Percentiles rank a stretch among this genome's conserved stretches.
phyloP scores from a whole-genome alignment of 2,888 invertebrate genomes.

The Conomelus anceps region DNA sequence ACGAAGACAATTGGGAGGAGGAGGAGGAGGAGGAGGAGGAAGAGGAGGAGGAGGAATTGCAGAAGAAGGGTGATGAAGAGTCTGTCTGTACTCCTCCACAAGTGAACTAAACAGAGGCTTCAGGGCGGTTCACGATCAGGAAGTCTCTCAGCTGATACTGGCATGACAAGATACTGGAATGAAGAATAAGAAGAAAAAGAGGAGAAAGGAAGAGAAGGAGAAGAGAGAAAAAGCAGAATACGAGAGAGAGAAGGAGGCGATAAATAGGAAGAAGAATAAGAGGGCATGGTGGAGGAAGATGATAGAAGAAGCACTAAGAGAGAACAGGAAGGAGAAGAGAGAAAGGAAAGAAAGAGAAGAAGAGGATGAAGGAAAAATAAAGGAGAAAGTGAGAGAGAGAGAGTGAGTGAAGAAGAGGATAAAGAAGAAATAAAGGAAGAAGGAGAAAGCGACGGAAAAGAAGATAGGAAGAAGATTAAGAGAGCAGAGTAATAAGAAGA shows the following conservation, averaged over 20 bases:
- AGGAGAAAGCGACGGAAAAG: slow-evolving; percentile 31
- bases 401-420: slow-evolving; percentile 15
- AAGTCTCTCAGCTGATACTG: not conserved
- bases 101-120: slow-evolving; percentile 23
- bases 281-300: slow-evolving; percentile 32
- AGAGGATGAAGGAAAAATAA: slow-evolving; percentile 20
- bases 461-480: not conserved
- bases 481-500: too few relatives aligned
- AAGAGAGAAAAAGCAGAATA: not conserved
- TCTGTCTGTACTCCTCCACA: slow-evolving; percentile 31
- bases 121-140: slow-evolving; percentile 13
- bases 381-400: slow-evolving; percentile 5
- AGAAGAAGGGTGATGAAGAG: not conserved
- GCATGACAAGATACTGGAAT: not conserved
- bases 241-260: not conserved
- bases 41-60: too few relatives aligned
- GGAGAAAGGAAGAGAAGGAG: not conserved
- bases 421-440: slow-evolving; percentile 4
- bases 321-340: not conserved
- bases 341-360: not conserved
- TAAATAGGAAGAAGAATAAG: slow-evolving; percentile 29
- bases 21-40: too few relatives aligned
- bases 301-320: too few relatives aligned
- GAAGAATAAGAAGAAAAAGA: not conserved
- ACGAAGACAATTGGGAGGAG: too few relatives aligned